Conservation (phyloP, 2,113 vertebrate genomes). For the Cranoglanis bouderius region DNA sequence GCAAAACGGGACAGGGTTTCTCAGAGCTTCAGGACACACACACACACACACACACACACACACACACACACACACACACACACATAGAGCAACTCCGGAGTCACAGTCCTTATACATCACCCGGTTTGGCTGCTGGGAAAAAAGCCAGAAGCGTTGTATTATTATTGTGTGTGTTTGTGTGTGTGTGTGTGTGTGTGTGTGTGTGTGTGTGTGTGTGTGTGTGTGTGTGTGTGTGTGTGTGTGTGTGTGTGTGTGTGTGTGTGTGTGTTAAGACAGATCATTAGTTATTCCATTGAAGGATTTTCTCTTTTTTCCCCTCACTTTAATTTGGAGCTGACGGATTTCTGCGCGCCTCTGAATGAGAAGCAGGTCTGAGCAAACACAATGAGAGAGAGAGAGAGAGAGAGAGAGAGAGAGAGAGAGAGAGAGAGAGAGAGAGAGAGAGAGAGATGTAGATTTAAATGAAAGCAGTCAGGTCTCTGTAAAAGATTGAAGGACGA, state of each 20-base stretch:
- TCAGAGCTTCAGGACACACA: constrained; percentile 78
- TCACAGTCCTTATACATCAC: constrained; percentile 13
- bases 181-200: neutral
- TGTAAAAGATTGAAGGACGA: neutral
- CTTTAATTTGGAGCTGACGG: constrained; percentile 29
- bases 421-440: neutral
- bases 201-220: constrained; percentile 5
- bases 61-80: constrained; percentile 8
- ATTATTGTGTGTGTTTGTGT: neutral
- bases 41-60: constrained; percentile 18
- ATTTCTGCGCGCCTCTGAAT: constrained; percentile 20
- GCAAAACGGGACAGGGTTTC: constrained; percentile 94
- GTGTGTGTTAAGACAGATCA: constrained; percentile 34
- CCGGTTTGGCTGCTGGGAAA: constrained; percentile 56
- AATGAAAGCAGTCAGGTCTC: neutral
- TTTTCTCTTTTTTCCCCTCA: constrained; percentile 24
- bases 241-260: constrained; percentile 1
- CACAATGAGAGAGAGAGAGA: neutral
- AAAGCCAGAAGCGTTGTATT: constrained; percentile 9
- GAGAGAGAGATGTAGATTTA: neutral
- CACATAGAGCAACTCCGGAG: constrained; percentile 12
- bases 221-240: constrained; percentile 17
- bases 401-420: neutral
- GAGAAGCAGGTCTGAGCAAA: constrained; percentile 15
- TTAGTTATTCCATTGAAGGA: constrained; percentile 48